These are phyloP conservation scores for Bugulina stolonifera DNA, from an alignment of 2,888 invertebrate genomes.

Conservation along the genomic window DNA sequence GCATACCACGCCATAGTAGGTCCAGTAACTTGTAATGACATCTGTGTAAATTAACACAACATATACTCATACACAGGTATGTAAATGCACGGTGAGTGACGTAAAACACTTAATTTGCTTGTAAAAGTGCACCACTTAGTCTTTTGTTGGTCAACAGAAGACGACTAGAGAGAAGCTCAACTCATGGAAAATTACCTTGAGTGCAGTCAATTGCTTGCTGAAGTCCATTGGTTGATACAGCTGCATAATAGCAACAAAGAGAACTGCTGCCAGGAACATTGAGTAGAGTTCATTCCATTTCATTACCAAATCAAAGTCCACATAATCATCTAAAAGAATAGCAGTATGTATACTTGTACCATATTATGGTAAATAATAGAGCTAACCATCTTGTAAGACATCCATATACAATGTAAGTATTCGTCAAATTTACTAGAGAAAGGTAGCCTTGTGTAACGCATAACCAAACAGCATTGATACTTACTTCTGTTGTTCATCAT, in stretches of 20 bases:
- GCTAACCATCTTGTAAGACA: too few relatives aligned
- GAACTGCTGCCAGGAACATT: neutral
- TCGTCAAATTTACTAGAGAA: too few relatives aligned
- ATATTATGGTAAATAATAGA: too few relatives aligned
- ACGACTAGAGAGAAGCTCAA: too few relatives aligned
- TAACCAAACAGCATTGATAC: too few relatives aligned
- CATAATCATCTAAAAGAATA: neutral
- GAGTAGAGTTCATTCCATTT: constrained; percentile 14
- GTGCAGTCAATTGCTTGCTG: constrained; percentile 10
- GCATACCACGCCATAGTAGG: constrained; percentile 10
- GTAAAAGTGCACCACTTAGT: too few relatives aligned
- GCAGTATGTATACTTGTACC: too few relatives aligned
- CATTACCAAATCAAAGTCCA: constrained; percentile 7
- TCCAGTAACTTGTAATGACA: neutral
- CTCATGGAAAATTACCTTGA: constrained; percentile 11
- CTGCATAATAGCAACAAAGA: constrained; percentile 8
- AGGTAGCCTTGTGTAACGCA: too few relatives aligned
- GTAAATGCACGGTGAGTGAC: too few relatives aligned
- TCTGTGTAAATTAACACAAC: neutral
- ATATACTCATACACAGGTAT: neutral
- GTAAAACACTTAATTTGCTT: too few relatives aligned
- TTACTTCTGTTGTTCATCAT: constrained; percentile 20
- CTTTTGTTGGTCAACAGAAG: too few relatives aligned
- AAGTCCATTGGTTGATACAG: constrained; percentile 16
- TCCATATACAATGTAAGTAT: too few relatives aligned